Percentiles rank a stretch among this genome's conserved stretches.
These are phyloP conservation scores for Cirrhinus molitorella DNA, from an alignment of 2,797 vertebrate species.

Conservation along the genomic window DNA sequence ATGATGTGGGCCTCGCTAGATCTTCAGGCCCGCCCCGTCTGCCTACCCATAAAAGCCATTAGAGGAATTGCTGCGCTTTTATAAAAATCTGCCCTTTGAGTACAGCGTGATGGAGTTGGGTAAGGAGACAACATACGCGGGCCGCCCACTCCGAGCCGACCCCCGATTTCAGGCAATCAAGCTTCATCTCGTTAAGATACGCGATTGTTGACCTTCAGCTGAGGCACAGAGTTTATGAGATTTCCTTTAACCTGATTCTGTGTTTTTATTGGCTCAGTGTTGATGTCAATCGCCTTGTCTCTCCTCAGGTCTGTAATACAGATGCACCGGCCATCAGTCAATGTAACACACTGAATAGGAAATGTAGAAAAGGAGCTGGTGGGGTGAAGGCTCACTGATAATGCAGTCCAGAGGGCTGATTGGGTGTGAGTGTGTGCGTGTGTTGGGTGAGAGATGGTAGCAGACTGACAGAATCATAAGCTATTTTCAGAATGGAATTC, in stretches of 20 bases:
- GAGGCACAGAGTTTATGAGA: slow-evolving; percentile 72
- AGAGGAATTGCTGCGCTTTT: slow-evolving; percentile 54
- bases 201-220: slow-evolving; percentile 62
- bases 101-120: slow-evolving; percentile 18
- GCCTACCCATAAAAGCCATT: slow-evolving; percentile 54
- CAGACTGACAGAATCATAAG: slow-evolving; percentile 2
- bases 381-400: not conserved
- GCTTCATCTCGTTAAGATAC: slow-evolving; percentile 71
- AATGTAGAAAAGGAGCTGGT: slow-evolving; percentile 10
- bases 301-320: slow-evolving; percentile 40
- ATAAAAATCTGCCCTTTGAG: slow-evolving; percentile 43
- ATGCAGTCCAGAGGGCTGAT: slow-evolving; percentile 3
- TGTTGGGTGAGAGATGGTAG: not conserved
- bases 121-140: slow-evolving; percentile 15
- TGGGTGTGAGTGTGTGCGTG: not conserved
- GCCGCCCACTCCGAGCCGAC: slow-evolving; percentile 46
- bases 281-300: slow-evolving; percentile 52
- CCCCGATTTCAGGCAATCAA: slow-evolving; percentile 68
- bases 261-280: slow-evolving; percentile 58
- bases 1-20: slow-evolving; percentile 55
- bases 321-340: slow-evolving; percentile 39
- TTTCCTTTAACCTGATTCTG: slow-evolving; percentile 72
- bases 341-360: slow-evolving; percentile 28
- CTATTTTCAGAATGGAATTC: not conserved
- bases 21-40: slow-evolving; percentile 29